Evolutionary conservation across 2,113 vertebrate genomes (phyloP).

Genomic region (Pelecanoides urinatrix): DNA sequence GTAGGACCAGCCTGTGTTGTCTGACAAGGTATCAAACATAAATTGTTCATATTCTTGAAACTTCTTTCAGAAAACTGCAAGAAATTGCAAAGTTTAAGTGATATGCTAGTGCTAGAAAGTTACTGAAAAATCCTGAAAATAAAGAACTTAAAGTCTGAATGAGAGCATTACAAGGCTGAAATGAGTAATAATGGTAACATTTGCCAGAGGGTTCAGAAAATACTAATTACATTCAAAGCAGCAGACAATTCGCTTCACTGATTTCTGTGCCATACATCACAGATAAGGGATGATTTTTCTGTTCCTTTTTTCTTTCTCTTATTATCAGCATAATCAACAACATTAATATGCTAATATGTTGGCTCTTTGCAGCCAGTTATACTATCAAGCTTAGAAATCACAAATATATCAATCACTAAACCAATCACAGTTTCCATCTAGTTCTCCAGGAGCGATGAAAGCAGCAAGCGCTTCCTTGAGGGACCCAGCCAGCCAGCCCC

Average conservation of each 20-base stretch:
- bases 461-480: rapidly evolving
- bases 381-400: neutral
- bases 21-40: neutral
- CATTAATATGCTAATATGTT: neutral
- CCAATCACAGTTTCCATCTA: neutral
- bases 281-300: neutral
- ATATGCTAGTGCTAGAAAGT: neutral
- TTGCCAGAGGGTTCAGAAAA: neutral
- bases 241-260: neutral
- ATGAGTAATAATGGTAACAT: neutral
- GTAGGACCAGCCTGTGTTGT: neutral
- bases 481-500: too few species aligned
- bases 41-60: neutral
- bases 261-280: neutral
- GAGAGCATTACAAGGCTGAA: neutral
- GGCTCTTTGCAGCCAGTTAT: neutral
- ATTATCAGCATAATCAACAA: neutral
- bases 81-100: neutral
- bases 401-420: neutral
- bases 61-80: neutral
- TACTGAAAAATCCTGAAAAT: neutral
- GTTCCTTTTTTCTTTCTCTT: neutral
- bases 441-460: neutral
- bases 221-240: slow-evolving; percentile 13
- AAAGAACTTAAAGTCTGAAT: neutral